phyloP scores from a whole-genome alignment of 2,113 vertebrate genomes.

The Halichoerus grypus region DNA sequence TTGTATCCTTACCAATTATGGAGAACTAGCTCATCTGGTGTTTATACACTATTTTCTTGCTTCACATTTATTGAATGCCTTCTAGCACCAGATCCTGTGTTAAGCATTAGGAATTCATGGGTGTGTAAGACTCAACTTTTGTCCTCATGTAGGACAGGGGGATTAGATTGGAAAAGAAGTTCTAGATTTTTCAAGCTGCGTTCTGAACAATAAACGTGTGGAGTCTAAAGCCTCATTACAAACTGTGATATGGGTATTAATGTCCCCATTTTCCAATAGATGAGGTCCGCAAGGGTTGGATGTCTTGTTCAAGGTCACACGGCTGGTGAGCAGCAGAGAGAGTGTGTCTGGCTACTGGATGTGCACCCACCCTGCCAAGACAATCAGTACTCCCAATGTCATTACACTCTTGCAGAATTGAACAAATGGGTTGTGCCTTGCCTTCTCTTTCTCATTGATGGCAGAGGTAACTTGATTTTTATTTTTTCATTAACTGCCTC shows the following conservation, averaged over 20 bases:
- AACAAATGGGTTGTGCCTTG: not conserved
- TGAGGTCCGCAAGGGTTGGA: not conserved
- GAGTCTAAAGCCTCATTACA: not conserved
- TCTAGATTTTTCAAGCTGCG: not conserved
- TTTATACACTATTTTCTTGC: not conserved
- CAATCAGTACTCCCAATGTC: not conserved
- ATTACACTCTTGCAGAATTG: not conserved
- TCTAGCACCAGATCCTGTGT: not conserved
- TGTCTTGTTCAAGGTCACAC: not conserved
- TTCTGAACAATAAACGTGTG: not conserved
- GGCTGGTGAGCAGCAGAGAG: not conserved
- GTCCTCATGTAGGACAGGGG: not conserved
- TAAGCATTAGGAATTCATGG: not conserved
- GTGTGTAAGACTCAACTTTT: not conserved
- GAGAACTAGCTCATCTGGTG: not conserved
- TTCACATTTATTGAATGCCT: not conserved
- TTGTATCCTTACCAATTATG: not conserved
- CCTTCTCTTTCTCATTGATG: not conserved
- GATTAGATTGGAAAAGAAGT: not conserved
- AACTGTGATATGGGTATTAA: not conserved
- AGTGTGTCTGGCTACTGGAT: not conserved
- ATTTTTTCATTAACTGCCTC: not conserved
- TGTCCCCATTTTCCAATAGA: not conserved
- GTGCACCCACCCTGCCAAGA: not conserved
- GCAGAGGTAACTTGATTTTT: not conserved